These are phyloP conservation scores for Drosophila eohydei DNA, from an alignment of 2,888 invertebrate species.

Conservation along the genomic window DNA sequence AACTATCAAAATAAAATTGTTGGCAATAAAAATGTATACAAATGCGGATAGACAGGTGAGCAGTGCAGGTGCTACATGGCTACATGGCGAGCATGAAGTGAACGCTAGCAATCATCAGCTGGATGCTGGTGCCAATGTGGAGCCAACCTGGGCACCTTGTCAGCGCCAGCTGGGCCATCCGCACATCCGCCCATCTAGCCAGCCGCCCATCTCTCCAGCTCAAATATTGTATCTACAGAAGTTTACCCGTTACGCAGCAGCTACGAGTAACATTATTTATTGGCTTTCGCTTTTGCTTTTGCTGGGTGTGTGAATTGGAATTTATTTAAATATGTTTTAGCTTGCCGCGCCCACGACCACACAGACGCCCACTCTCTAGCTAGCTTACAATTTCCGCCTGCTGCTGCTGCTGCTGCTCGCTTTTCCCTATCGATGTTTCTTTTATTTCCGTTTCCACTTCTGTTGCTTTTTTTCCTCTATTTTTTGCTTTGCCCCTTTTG, in stretches of 20 bases:
- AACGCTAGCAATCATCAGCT: conserved; percentile 9
- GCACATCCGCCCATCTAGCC: background rate
- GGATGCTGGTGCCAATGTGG: conserved; percentile 9
- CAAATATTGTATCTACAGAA: conserved; percentile 35
- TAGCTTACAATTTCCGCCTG: background rate
- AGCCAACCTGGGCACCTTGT: conserved; percentile 15
- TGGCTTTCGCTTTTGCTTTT: conserved; percentile 64
- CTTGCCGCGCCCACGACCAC: conserved; percentile 15
- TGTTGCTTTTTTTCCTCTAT: conserved; percentile 16
- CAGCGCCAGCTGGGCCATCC: conserved; percentile 39
- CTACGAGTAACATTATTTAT: conserved; percentile 66
- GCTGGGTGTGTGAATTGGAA: conserved; percentile 66
- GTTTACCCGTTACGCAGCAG: conserved; percentile 44
- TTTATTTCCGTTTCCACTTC: conserved; percentile 14
- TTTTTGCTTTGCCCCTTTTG: conserved; percentile 38
- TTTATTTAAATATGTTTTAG: conserved; percentile 77
- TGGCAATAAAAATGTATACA: conserved; percentile 77
- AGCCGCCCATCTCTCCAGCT: background rate
- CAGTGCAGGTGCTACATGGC: conserved; percentile 11
- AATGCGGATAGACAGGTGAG: conserved; percentile 68
- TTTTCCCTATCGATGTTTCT: conserved; percentile 23
- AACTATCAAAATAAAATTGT: conserved; percentile 77
- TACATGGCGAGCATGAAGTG: background rate
- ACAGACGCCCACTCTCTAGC: background rate
- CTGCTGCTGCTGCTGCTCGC: background rate